These are phyloP conservation scores for Mus musculus DNA, from an alignment of 2,113 vertebrate species.

Conservation along the genomic window DNA sequence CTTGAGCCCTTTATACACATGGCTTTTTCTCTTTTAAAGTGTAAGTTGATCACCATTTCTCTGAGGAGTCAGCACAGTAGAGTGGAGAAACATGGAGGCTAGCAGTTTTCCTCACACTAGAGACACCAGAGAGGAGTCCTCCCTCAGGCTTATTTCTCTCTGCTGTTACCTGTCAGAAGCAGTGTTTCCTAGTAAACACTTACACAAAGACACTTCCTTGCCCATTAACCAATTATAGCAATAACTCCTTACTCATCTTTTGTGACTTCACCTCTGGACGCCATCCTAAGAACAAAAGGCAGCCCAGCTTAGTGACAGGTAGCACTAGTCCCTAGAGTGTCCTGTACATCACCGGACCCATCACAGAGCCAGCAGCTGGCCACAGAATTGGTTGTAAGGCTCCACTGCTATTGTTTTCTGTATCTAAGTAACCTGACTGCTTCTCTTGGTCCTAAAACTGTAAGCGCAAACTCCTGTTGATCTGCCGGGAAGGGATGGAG, in stretches of 20 bases:
- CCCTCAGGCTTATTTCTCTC: slow-evolving; percentile 56
- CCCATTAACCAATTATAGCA: slow-evolving; percentile 61
- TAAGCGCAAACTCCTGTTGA: background rate
- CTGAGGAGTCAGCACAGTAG: slow-evolving; percentile 45
- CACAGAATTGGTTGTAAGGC: background rate
- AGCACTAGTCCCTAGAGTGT: background rate
- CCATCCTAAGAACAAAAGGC: background rate
- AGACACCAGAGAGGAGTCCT: slow-evolving; percentile 22
- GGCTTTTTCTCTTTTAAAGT: background rate
- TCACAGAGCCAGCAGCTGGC: background rate
- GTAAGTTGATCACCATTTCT: slow-evolving; percentile 57
- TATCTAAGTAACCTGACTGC: background rate
- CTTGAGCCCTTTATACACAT: background rate
- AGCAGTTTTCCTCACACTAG: slow-evolving; percentile 33
- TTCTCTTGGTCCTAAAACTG: background rate
- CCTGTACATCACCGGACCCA: background rate
- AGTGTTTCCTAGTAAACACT: slow-evolving; percentile 22
- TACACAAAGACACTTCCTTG: slow-evolving; percentile 20
- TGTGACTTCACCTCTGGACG: slow-evolving; percentile 21
- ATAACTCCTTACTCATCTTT: slow-evolving; percentile 3
- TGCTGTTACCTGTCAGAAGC: slow-evolving; percentile 54
- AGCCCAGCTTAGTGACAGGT: background rate
- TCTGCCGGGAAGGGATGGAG: slow-evolving; percentile 1
- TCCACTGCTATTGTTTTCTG: background rate
- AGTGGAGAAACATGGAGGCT: slow-evolving; percentile 28